phyloP scores from a whole-genome alignment of 2,888 invertebrate genomes.

The Cynaeus angustus region DNA sequence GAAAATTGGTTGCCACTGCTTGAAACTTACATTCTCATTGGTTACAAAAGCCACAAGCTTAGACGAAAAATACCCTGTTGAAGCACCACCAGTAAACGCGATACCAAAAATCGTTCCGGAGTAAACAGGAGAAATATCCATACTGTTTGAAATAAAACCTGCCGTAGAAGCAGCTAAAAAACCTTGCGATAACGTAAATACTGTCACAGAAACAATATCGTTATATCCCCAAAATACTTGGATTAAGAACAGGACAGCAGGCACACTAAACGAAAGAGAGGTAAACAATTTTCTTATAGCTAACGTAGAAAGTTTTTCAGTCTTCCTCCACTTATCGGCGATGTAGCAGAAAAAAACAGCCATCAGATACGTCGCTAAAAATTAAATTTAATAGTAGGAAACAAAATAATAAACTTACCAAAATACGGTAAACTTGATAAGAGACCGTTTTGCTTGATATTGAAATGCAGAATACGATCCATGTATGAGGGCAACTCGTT shows the following conservation, averaged over 20 bases:
- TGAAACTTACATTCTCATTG: constrained; percentile 1
- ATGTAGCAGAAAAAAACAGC: constrained; percentile 10
- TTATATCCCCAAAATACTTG: constrained; percentile 32
- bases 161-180: constrained; percentile 6
- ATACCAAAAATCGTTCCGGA: constrained; percentile 34
- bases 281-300: constrained; percentile 31
- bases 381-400: background rate
- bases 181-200: constrained; percentile 18
- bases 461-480: constrained; percentile 23
- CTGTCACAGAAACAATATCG: constrained; percentile 2
- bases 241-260: constrained; percentile 12
- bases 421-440: constrained; percentile 36
- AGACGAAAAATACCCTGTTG: constrained; percentile 18
- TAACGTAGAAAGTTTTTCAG: constrained; percentile 11
- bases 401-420: constrained; percentile 10
- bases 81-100: background rate
- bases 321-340: constrained; percentile 27
- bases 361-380: constrained; percentile 17
- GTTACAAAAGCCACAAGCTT: constrained; percentile 22
- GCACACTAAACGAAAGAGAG: constrained; percentile 9
- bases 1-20: constrained; percentile 29
- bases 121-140: constrained; percentile 32
- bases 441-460: constrained; percentile 28
- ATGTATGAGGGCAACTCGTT: constrained; percentile 29
- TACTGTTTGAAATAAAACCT: constrained; percentile 17